Conservation (phyloP, 1,140 invertebrate genomes). For the Ceratina japonica region DNA sequence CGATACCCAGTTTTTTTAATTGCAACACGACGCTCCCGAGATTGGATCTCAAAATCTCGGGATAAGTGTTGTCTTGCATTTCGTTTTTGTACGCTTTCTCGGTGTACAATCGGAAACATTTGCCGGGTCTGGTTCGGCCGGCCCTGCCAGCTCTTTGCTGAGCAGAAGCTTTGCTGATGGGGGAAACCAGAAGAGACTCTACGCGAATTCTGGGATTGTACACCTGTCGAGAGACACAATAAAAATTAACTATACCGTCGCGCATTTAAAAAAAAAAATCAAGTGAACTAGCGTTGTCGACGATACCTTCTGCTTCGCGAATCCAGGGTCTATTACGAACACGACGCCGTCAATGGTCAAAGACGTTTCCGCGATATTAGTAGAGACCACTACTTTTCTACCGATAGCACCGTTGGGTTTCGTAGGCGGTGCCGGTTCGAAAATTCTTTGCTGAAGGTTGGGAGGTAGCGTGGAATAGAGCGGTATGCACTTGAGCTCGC, state of each 20-base stretch:
- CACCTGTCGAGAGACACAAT: constrained; percentile 80
- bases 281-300: neutral
- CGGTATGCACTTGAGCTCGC: constrained; percentile 98
- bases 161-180: constrained; percentile 99
- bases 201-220: constrained; percentile 98
- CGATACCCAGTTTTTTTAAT: constrained; percentile 99
- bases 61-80: constrained; percentile 99
- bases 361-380: constrained; percentile 99
- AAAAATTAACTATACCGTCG: constrained; percentile 21
- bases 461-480: constrained; percentile 99
- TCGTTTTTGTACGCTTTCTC: constrained; percentile 99
- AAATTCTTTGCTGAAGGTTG: constrained; percentile 98
- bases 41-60: constrained; percentile 98
- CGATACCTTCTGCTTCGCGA: constrained; percentile 97
- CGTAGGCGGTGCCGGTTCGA: constrained; percentile 96
- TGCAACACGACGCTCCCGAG: constrained; percentile 98
- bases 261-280: neutral
- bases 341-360: constrained; percentile 99
- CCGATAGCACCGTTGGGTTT: constrained; percentile 97
- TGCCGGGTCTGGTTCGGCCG: constrained; percentile 97
- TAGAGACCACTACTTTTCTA: constrained; percentile 97
- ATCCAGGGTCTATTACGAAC: constrained; percentile 99
- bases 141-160: constrained; percentile 98
- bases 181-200: constrained; percentile 97
- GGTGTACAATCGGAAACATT: constrained; percentile 99